Evolutionary conservation across 2,797 vertebrate genomes (phyloP).

Genomic region (Macrochelys suwanniensis): DNA sequence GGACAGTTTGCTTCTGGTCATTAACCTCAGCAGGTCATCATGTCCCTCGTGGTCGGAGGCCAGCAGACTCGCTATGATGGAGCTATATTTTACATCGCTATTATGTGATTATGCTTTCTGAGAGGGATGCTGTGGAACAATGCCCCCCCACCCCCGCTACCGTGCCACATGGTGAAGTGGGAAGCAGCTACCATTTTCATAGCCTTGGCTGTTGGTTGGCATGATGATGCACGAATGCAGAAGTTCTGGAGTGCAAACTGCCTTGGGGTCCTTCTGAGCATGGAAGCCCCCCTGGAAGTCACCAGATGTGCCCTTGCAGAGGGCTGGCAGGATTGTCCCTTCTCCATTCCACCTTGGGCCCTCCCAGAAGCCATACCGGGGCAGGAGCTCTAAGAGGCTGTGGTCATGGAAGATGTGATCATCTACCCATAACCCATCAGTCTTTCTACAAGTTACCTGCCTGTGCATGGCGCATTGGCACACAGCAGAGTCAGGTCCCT

Average conservation of each 20-base stretch:
- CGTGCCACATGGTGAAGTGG: background rate
- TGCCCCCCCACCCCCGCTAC: background rate
- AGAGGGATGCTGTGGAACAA: background rate
- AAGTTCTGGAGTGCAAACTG: background rate
- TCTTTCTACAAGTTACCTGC: background rate
- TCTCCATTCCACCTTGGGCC: background rate
- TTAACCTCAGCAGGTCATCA: background rate
- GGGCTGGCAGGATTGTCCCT: background rate
- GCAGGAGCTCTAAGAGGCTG: background rate
- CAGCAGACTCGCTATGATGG: background rate
- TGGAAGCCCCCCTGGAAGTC: background rate
- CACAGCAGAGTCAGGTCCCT: background rate
- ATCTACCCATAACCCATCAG: background rate
- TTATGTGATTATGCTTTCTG: background rate
- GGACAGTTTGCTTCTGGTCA: background rate
- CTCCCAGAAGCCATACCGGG: background rate
- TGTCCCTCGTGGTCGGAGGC: background rate
- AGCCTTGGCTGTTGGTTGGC: background rate
- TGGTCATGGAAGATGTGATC: background rate
- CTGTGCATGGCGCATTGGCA: background rate
- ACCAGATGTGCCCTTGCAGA: background rate
- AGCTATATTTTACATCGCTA: background rate
- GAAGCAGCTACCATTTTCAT: background rate
- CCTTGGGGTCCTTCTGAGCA: background rate
- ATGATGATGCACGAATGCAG: background rate